Evolutionary conservation across 2,888 invertebrate species (phyloP), one percentile per base, ranked within the genome.

Genomic region (Galeruca laticollis): DNA sequence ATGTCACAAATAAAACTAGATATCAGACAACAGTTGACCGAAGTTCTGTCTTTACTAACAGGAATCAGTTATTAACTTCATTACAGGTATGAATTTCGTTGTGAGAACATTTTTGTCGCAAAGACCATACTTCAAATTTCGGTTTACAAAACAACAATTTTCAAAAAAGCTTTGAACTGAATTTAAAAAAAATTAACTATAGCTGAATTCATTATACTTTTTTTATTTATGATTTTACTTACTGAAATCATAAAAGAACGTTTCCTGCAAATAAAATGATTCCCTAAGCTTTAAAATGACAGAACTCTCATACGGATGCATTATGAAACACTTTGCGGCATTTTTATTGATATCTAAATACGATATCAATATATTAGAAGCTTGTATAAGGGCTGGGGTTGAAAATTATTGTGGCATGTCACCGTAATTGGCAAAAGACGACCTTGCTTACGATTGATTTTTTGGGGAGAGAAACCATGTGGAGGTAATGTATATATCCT

Each of bases 291-390:
- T 60, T 70, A 75, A 60, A 66, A 74, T 49, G 75, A 73, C 73
- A 74, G 75, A 74, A 73, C 78, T 77, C 76, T 76, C 75, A 75
- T 76, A 76, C 75, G 79, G 76, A 83, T 85, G 82, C 83, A 85
- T 84, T 84, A 85, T 85, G 84, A 84, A 84, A 84, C 84, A 83
- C 82, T 84, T 84, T 82, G 84, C 82, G 83, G 84, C 82, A 83
- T 86, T 84, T 85, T 85, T 85, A 86, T 85, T 82, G 85, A 81
- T 82, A 83, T 84, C 84, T 85, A 85, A 85, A 84, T 84, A 83
- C 84, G 82, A 84, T 83, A 83, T 83, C 84, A 82, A 83, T 84
- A 84, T 82, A 82, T 84, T 83, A 83, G 82, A 69, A 70, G 73
- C 77, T 76, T 77, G 75, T 75, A 72, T 71, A 70, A 73, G 72